phyloP scores from a whole-genome alignment of 2,113 vertebrate species.

The Semnornis frantzii region DNA sequence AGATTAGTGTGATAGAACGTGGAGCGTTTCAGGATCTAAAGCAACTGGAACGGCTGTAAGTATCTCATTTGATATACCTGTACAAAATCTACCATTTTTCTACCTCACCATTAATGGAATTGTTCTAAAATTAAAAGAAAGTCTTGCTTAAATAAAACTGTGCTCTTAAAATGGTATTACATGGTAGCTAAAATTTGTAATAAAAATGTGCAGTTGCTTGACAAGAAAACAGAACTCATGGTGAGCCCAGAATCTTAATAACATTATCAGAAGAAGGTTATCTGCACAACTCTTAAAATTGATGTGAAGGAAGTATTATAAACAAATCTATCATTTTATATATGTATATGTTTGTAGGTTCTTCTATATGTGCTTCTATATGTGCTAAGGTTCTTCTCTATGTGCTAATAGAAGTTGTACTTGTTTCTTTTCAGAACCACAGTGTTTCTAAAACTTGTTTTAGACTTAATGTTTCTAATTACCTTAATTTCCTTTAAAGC shows the following conservation, averaged over 20 bases:
- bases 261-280: not conserved
- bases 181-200: not conserved
- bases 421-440: not conserved
- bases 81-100: not conserved
- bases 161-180: not conserved
- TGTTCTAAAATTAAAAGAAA: not conserved
- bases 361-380: not conserved
- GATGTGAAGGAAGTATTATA: not conserved
- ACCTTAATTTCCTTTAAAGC: not conserved
- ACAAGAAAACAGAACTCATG: not conserved
- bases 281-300: not conserved
- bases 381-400: not conserved
- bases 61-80: not conserved
- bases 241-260: not conserved
- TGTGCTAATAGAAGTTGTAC: rapidly evolving
- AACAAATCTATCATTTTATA: not conserved
- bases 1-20: constrained; percentile 93
- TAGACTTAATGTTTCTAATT: not conserved
- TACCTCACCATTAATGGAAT: not conserved
- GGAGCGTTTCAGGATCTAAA: constrained; percentile 97
- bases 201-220: not conserved
- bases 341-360: not conserved
- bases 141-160: not conserved
- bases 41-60: constrained; percentile 96
- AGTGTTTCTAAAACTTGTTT: not conserved